Base-by-base conservation (phyloP, 2,113 vertebrate genomes). In the Carettochelys insculpta region DNA sequence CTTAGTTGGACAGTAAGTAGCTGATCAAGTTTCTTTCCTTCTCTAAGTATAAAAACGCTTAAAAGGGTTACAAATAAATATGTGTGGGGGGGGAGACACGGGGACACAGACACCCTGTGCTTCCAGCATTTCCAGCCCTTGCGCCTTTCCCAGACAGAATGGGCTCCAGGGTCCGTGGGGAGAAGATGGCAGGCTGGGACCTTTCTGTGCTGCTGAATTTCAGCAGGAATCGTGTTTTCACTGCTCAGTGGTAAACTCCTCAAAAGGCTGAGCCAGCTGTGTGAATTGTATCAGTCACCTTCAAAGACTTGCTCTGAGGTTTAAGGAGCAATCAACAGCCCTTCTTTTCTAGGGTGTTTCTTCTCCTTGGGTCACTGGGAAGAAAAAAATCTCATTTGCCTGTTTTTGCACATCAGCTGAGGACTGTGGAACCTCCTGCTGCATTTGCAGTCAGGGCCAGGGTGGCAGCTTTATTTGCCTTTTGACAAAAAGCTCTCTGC, bases 231-330 rank as follows among this genome's bases (percentile, higher is more conserved):
- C 8, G 14, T 24, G 0, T 61, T 41, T 3, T 50, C 77, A 47
- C 43, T 45, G 50, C 27, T 45, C 52, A 1, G 5, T 24, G 61
- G 25, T 80, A 47, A n/a, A 17, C 38, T 31, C 43, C 3, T 19
- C 5, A 61, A 41, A 0, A 8, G 34, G 43, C 80, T 12, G 73
- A 71, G 83, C 51, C 80, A 43, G 22, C 50, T 0, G 31, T 29
- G 0, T 50, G 80, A 53, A 13, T 47, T 4, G 76, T 1, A 9
- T 16, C 2, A 0, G 22, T 2, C 29, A 34, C 16, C 41, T 1
- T 7, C 12, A 41, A 61, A 16, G 76, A 4, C 76, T 81, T 10
- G 19, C 34, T 31, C 45, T 51, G 29, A 17, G 80, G 25, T 73
- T 43, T 24, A 73, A 12, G 14, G 19, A 82, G 25, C 7, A 34